phyloP scores from a whole-genome alignment of 1,140 invertebrate genomes.

The Solen grandis region DNA sequence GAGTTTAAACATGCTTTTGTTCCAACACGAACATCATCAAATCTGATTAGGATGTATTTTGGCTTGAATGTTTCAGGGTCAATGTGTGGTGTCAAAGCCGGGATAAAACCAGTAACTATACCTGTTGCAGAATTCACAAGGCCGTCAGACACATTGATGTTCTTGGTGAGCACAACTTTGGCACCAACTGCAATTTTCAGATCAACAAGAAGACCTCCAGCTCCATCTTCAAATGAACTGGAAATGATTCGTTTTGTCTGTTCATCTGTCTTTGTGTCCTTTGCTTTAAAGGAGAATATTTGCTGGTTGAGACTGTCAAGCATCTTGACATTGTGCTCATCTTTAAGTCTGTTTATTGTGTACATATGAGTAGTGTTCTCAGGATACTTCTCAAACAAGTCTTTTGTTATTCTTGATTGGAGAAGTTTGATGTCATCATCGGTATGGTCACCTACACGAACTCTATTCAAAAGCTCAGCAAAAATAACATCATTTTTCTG shows the following conservation, averaged over 20 bases:
- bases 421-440: constrained; percentile 27
- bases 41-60: too few relatives aligned
- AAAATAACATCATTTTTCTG: constrained; percentile 36
- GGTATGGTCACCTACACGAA: constrained; percentile 9
- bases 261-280: constrained; percentile 11
- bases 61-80: too few relatives aligned
- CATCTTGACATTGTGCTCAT: constrained; percentile 16
- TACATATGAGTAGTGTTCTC: too few relatives aligned
- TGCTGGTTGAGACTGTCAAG: constrained; percentile 3
- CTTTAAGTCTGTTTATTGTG: background rate
- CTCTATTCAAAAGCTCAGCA: constrained; percentile 21
- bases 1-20: background rate
- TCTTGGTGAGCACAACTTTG: constrained; percentile 10
- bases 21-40: constrained; percentile 24
- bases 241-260: constrained; percentile 11
- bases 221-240: background rate
- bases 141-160: too few relatives aligned
- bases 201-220: background rate
- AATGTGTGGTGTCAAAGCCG: background rate
- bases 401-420: constrained; percentile 11
- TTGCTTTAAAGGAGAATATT: constrained; percentile 14
- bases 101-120: background rate
- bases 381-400: constrained; percentile 14
- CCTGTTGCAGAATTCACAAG: constrained; percentile 14
- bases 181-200: constrained; percentile 2